Percentiles rank a stretch among this genome's conserved stretches.
These are phyloP conservation scores for Caretta caretta DNA, from an alignment of 2,113 vertebrate species.

Conservation along the genomic window DNA sequence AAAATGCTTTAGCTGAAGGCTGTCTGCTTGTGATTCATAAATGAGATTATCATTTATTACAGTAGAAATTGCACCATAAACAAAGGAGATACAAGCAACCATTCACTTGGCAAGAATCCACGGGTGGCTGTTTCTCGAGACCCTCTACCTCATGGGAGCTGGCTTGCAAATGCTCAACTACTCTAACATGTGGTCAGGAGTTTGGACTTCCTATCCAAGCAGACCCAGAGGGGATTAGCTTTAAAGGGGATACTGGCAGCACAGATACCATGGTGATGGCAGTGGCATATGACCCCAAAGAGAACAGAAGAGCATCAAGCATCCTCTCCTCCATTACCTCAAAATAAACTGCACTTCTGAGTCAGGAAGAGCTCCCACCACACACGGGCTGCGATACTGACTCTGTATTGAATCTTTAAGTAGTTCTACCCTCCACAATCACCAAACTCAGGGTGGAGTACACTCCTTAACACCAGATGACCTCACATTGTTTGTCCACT, in stretches of 20 bases:
- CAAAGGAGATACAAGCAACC: rapidly evolving
- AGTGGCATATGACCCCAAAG: background rate
- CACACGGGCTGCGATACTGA: background rate
- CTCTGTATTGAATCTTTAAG: background rate
- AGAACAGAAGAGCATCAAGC: background rate
- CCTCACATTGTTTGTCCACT: background rate
- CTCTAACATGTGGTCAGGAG: background rate
- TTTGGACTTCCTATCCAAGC: background rate
- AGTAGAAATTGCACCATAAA: background rate
- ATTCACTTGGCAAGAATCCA: background rate
- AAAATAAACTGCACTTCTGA: background rate
- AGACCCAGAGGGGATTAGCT: background rate
- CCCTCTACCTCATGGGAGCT: background rate
- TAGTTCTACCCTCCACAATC: background rate
- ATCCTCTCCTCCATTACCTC: background rate
- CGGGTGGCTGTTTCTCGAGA: background rate
- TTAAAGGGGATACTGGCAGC: background rate
- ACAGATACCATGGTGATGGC: background rate
- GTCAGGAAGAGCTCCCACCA: background rate
- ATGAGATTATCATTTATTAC: background rate
- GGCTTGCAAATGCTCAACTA: background rate
- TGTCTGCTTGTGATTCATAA: background rate
- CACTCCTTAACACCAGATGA: background rate
- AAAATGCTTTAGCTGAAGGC: background rate
- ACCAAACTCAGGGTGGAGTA: background rate